Evolutionary conservation across 2,888 invertebrate genomes (phyloP).

Genomic region (Cephus nigrinus): DNA sequence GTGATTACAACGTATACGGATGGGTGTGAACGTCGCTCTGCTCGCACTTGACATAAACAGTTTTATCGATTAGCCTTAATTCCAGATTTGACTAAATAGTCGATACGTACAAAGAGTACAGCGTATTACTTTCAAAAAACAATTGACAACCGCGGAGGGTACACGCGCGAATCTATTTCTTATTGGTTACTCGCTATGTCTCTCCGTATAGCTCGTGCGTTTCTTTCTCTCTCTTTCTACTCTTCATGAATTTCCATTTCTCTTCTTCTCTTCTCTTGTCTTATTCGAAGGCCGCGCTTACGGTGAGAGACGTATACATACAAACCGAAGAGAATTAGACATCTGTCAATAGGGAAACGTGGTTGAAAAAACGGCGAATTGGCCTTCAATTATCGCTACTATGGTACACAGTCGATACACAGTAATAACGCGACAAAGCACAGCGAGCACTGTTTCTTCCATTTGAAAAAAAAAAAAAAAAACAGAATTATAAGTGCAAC

Average conservation of each 20-base stretch:
- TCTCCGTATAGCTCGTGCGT: not conserved
- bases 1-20: slow-evolving; percentile 42
- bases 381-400: no score
- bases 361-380: not conserved
- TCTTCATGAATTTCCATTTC: no score
- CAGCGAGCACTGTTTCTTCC: no score
- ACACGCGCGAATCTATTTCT: slow-evolving; percentile 30
- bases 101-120: slow-evolving; percentile 53
- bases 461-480: no score
- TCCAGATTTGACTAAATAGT: slow-evolving; percentile 40
- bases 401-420: no score
- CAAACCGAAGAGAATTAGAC: slow-evolving; percentile 1
- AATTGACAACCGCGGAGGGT: slow-evolving; percentile 63
- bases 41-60: slow-evolving; percentile 30
- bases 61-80: slow-evolving; percentile 44
- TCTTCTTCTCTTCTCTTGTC: no score
- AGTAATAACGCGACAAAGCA: no score
- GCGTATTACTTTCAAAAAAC: slow-evolving; percentile 65
- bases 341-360: no score
- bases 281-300: slow-evolving; percentile 6
- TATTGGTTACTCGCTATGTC: slow-evolving; percentile 6
- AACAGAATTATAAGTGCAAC: no score
- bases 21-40: slow-evolving; percentile 42
- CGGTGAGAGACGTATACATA: slow-evolving; percentile 16
- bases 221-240: no score